Evolutionary conservation across 2,797 vertebrate genomes (phyloP).

Genomic region (Merluccius polli): DNA sequence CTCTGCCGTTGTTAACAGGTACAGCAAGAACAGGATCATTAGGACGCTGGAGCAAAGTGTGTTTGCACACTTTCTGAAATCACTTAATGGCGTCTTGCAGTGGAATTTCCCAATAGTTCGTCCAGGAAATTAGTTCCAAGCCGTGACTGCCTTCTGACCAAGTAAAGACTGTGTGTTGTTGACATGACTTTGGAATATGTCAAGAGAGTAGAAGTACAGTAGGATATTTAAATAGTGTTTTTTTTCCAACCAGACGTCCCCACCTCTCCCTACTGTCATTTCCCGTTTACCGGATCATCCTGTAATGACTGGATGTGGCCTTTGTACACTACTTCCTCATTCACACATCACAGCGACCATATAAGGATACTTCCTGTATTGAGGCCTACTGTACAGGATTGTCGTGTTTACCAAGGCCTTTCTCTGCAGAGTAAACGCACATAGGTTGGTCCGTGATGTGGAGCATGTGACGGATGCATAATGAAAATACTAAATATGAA

Average conservation of each 20-base stretch:
- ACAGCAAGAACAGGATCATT: background rate
- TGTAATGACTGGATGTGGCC: conserved; percentile 41
- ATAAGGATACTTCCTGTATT: conserved; percentile 46
- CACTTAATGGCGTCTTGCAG: background rate
- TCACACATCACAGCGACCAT: conserved; percentile 27
- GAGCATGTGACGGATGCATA: background rate
- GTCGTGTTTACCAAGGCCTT: conserved; percentile 19
- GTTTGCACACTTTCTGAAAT: background rate
- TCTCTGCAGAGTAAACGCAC: background rate
- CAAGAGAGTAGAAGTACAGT: background rate
- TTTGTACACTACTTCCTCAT: conserved; percentile 46
- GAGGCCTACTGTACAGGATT: background rate
- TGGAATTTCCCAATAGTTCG: background rate
- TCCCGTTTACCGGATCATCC: conserved; percentile 56
- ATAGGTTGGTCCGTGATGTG: background rate
- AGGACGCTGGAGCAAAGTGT: background rate
- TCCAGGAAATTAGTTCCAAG: background rate
- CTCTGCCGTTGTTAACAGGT: background rate
- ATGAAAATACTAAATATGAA: too few relatives aligned
- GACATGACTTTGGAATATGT: background rate
- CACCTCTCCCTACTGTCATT: conserved; percentile 26
- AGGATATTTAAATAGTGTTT: conserved; percentile 15
- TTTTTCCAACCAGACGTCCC: conserved; percentile 37
- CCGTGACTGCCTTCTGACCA: background rate
- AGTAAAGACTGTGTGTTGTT: background rate